Conservation (phyloP, 2,113 vertebrate species). For the Syngnathus scovelli region DNA sequence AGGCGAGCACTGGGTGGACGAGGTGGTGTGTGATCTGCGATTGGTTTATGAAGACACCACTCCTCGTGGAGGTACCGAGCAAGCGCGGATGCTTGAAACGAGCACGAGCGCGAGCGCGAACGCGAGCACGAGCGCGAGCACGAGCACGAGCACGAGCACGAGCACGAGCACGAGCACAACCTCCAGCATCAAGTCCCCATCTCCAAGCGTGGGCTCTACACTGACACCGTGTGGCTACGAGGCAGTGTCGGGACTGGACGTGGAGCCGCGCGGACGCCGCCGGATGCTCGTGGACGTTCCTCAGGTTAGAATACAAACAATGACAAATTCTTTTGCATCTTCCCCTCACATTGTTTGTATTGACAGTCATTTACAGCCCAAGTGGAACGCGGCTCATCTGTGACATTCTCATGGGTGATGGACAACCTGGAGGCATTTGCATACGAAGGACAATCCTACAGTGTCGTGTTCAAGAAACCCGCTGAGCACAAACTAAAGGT, state of each 20-base stretch:
- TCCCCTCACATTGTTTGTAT: background rate
- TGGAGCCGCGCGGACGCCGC: constrained; percentile 53
- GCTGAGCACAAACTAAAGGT: constrained; percentile 68
- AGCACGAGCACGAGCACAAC: background rate
- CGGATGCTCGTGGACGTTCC: constrained; percentile 61
- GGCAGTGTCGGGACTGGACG: constrained; percentile 61
- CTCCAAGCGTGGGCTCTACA: constrained; percentile 15
- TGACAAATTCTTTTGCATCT: background rate
- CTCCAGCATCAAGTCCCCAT: constrained; percentile 1
- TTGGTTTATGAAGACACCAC: constrained; percentile 59
- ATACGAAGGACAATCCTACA: constrained; percentile 66
- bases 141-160: too few relatives aligned
- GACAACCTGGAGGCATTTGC: constrained; percentile 58
- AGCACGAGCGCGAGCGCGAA: too few relatives aligned
- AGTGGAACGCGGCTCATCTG: constrained; percentile 66
- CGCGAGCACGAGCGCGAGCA: too few relatives aligned
- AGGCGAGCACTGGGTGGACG: constrained; percentile 65
- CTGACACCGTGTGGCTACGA: constrained; percentile 60
- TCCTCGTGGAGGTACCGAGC: constrained; percentile 34
- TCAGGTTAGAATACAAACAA: constrained; percentile 54
- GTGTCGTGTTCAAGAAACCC: constrained; percentile 62
- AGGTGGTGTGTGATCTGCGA: constrained; percentile 68
- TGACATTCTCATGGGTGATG: constrained; percentile 70
- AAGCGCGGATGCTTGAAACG: constrained; percentile 21
- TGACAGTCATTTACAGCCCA: constrained; percentile 64